phyloP scores from a whole-genome alignment of 2,888 invertebrate species.

The Chrysopilus asiliformis region DNA sequence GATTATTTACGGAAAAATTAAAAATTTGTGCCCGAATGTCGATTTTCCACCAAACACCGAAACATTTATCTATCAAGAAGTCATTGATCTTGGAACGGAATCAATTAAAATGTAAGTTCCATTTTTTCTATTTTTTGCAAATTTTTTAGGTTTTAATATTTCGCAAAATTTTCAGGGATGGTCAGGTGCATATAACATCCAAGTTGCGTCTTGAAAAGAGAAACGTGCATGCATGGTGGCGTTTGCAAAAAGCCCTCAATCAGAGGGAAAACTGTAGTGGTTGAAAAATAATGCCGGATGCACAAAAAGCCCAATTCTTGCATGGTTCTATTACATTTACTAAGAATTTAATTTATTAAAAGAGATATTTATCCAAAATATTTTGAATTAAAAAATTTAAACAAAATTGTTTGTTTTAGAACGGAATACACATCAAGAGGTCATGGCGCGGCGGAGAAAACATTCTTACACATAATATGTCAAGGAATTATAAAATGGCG shows the following conservation, averaged over 20 bases:
- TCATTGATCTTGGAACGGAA: constrained; percentile 38
- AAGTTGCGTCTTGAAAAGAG: too few species aligned
- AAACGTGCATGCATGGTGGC: too few species aligned
- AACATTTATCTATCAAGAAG: constrained; percentile 44
- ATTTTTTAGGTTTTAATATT: not conserved
- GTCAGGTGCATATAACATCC: not conserved
- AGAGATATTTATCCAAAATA: too few species aligned
- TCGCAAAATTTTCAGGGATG: not conserved
- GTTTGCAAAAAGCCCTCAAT: too few species aligned
- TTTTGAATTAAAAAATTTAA: too few species aligned
- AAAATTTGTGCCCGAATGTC: constrained; percentile 36
- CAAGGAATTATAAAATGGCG: constrained; percentile 36
- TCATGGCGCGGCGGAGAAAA: constrained; percentile 48
- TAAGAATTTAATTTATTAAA: too few species aligned
- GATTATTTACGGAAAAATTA: constrained; percentile 38
- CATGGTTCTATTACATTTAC: too few species aligned
- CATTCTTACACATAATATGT: constrained; percentile 30
- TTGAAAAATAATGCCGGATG: too few species aligned
- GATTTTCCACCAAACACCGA: constrained; percentile 38
- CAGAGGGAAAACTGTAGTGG: too few species aligned
- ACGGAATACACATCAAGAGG: constrained; percentile 39
- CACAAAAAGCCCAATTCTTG: too few species aligned
- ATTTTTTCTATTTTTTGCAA: not conserved
- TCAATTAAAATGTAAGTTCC: constrained; percentile 19
- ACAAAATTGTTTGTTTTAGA: constrained; percentile 19